A percentile compares a stretch with the other conserved stretches of the same genome.
phyloP scores from a whole-genome alignment of 2,113 vertebrate genomes.

The Oplegnathus fasciatus region DNA sequence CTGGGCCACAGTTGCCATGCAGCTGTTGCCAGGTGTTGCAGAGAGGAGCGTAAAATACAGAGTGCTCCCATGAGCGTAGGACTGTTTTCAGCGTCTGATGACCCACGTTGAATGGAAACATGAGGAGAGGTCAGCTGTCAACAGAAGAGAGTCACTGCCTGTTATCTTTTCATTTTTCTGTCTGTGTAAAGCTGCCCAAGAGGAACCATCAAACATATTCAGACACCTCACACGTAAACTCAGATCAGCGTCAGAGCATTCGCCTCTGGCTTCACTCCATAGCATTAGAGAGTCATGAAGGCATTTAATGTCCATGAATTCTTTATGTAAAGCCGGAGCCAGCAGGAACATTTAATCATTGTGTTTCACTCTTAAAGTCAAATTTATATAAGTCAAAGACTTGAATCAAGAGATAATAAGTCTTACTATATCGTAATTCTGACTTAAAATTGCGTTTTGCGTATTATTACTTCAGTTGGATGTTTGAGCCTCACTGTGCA shows the following conservation, averaged over 20 bases:
- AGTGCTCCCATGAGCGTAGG: background rate
- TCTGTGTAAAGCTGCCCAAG: background rate
- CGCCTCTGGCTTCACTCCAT: background rate
- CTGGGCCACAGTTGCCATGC: constrained; percentile 61
- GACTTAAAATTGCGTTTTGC: too few species aligned
- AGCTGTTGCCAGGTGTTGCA: constrained; percentile 60
- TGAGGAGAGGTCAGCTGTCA: background rate
- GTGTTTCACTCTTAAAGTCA: background rate
- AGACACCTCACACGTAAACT: background rate
- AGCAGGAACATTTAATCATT: background rate
- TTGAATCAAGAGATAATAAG: too few species aligned
- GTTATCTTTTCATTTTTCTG: background rate
- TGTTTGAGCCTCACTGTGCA: too few species aligned
- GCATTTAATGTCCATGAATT: constrained; percentile 15
- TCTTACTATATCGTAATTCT: too few species aligned
- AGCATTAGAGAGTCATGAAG: background rate
- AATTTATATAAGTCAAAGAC: too few species aligned
- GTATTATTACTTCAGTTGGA: too few species aligned
- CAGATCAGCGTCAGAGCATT: constrained; percentile 3
- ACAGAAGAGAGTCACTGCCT: background rate
- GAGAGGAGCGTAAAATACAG: constrained; percentile 17
- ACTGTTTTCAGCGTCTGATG: background rate
- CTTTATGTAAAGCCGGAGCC: background rate
- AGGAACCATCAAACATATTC: background rate
- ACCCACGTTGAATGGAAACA: background rate